Percentiles rank a stretch among this genome's conserved stretches.
These are phyloP conservation scores for Phycodurus eques DNA, from an alignment of 2,113 vertebrate genomes.

Conservation along the genomic window DNA sequence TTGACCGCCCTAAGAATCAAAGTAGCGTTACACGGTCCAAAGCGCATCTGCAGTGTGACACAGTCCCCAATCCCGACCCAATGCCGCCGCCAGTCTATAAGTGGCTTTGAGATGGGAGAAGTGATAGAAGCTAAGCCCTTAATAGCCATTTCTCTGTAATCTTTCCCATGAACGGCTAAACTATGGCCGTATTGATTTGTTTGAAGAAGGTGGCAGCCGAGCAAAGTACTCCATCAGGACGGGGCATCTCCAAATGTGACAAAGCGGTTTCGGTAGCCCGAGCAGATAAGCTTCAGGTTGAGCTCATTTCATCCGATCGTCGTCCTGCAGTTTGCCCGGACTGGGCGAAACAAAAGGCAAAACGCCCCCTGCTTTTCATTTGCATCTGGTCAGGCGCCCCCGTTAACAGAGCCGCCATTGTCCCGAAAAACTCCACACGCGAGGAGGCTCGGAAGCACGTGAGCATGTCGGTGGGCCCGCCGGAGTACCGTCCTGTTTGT, in stretches of 20 bases:
- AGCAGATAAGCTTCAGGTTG: constrained; percentile 73
- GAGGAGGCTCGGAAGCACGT: constrained; percentile 23
- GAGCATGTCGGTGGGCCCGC: constrained; percentile 15
- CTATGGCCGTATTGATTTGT: constrained; percentile 80
- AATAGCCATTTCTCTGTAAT: constrained; percentile 84
- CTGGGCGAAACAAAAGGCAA: constrained; percentile 62
- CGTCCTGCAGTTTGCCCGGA: constrained; percentile 40
- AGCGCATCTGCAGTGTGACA: constrained; percentile 58
- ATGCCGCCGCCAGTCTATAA: constrained; percentile 72
- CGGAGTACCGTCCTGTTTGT: constrained; percentile 31
- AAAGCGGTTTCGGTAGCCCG: constrained; percentile 70
- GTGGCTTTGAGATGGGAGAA: constrained; percentile 79
- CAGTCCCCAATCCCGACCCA: constrained; percentile 67
- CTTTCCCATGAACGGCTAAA: constrained; percentile 83
- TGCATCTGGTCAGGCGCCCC: constrained; percentile 41
- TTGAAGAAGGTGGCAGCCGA: constrained; percentile 64
- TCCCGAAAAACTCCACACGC: constrained; percentile 14
- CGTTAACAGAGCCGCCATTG: constrained; percentile 28
- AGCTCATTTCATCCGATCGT: constrained; percentile 65
- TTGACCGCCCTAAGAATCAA: constrained; percentile 34
- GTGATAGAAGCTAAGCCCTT: constrained; percentile 80
- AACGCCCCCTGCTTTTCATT: background rate
- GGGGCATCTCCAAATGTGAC: constrained; percentile 78
- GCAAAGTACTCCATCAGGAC: constrained; percentile 76
- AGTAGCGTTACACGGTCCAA: constrained; percentile 41